Evolutionary conservation across 2,888 invertebrate species (phyloP), one percentile per base, ranked within the genome.

Genomic region (Deilephila porcellus): DNA sequence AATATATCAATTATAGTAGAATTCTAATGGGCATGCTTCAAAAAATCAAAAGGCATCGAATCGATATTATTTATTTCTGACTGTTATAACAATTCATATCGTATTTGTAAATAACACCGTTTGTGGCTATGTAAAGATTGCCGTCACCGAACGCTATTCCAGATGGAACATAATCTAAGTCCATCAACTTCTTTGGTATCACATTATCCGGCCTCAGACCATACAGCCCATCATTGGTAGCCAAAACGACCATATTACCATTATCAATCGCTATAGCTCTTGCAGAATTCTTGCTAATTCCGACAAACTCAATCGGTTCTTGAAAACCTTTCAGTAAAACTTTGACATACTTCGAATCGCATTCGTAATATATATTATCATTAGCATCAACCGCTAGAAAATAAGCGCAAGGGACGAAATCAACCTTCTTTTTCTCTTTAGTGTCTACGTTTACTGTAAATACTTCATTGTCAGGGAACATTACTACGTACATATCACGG

Each of bases 261-360:
- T 77, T 78, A 77, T 93, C 92, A 0, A 91, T 79, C 0, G 90
- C 76, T 0, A 94, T 82, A 0, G 93, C 93, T 80, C 93, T 85
- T 0, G 92, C 93, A 4, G 91, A 82, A 77, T 93, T 91, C 73
- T 92, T 94, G 0, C 87, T 80, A 7, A 94, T 86, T 4, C 94
- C 94, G 37, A 91, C 91, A 84, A 87, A 94, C 67, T 94, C 94
- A 60, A 94, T 86, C 0, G 94, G 90, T 62, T 94, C 94, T 72
- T 90, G 86, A 72, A 92, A 94, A 63, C 88, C 93, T 86, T 88
- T 93, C 0, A 93, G 79, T 72, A 94, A 73, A 60, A 94, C 88
- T 77, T 93, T 94, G 3, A 94, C 89, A 59, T 93, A 94, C 72
- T 94, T 94, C 0, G 94, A 91, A 82, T 93, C 93, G 71, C 94